Conservation (phyloP, 2,888 invertebrate species). For the Lymantria monacha region DNA sequence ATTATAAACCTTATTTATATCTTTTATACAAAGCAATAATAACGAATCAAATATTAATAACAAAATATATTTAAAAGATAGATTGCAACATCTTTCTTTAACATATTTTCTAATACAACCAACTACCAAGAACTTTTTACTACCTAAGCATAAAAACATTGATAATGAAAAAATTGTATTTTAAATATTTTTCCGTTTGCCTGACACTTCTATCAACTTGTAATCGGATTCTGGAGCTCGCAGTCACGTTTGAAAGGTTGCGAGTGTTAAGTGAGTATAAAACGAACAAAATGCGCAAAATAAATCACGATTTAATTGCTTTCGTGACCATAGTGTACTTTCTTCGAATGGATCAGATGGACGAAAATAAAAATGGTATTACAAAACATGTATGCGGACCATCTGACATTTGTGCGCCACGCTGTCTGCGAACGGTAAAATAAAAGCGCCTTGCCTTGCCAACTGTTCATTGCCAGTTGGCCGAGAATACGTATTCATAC, state of each 20-base stretch:
- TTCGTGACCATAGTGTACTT: constrained; percentile 55
- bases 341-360: constrained; percentile 39
- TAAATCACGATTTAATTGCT: constrained; percentile 52
- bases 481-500: constrained; percentile 17
- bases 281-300: constrained; percentile 39
- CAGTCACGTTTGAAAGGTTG: constrained; percentile 45
- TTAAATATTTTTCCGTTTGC: neutral
- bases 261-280: constrained; percentile 28
- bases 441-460: constrained; percentile 46
- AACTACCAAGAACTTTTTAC: too few relatives aligned
- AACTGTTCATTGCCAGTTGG: constrained; percentile 45
- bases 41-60: too few relatives aligned
- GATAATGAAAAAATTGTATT: neutral
- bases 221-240: constrained; percentile 15
- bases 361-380: constrained; percentile 42
- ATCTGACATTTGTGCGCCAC: constrained; percentile 71
- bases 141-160: neutral
- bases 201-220: neutral
- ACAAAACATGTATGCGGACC: constrained; percentile 36
- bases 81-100: too few relatives aligned
- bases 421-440: constrained; percentile 59
- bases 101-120: too few relatives aligned
- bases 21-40: too few relatives aligned
- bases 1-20: too few relatives aligned
- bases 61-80: too few relatives aligned